These are phyloP conservation scores for Dendrocopos noguchii DNA, from an alignment of 2,113 vertebrate species.

Conservation along the genomic window DNA sequence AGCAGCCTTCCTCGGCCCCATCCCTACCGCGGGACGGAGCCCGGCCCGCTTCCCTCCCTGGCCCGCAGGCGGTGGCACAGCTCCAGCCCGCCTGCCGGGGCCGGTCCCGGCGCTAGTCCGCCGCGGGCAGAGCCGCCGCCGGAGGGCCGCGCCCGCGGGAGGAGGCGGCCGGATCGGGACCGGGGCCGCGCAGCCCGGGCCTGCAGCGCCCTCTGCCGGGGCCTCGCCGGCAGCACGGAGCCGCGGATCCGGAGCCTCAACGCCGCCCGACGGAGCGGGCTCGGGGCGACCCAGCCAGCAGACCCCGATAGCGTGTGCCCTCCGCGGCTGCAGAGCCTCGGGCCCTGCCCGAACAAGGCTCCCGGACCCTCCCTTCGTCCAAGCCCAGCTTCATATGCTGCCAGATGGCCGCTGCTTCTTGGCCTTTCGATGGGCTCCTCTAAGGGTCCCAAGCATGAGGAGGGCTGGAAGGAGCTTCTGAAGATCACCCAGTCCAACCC, in stretches of 20 bases:
- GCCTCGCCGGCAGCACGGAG: background rate
- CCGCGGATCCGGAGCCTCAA: background rate
- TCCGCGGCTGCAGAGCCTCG: background rate
- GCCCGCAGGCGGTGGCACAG: background rate
- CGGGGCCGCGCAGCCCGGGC: background rate
- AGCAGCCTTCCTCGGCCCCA: fast-evolving
- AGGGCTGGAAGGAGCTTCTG: too few relatives aligned
- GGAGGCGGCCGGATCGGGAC: background rate
- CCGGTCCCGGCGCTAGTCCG: background rate
- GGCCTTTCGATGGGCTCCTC: too few relatives aligned
- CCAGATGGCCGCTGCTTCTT: too few relatives aligned
- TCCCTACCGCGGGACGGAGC: fast-evolving
- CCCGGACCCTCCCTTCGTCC: background rate
- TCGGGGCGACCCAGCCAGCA: background rate
- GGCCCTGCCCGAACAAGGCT: background rate
- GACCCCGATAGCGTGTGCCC: background rate
- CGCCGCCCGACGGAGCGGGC: background rate
- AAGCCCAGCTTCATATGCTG: background rate
- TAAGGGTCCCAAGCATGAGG: too few relatives aligned
- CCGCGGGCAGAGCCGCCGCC: background rate
- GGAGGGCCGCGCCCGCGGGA: background rate
- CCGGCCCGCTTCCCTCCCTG: background rate
- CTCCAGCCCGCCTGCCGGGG: background rate
- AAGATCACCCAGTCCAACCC: too few relatives aligned
- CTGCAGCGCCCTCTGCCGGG: slow-evolving; percentile 16